Evolutionary conservation across 2,888 invertebrate genomes (phyloP), one percentile per base, ranked within the genome.

Genomic region (Poecilus cupreus): DNA sequence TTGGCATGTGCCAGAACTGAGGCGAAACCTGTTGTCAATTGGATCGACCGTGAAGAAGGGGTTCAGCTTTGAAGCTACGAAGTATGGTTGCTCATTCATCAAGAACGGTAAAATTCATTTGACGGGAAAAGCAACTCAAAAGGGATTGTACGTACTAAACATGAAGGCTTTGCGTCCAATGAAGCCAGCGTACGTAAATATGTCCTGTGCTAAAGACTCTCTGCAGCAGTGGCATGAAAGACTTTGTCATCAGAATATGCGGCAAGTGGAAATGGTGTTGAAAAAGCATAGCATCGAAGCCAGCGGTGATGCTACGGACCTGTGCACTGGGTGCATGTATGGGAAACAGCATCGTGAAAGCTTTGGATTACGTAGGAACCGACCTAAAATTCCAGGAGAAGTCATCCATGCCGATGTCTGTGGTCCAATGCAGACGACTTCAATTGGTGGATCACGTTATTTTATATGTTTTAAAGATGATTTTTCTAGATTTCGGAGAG

Each of bases 381-480:
- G 82, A 80, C 74, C 84, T 10, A 83, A 81, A n/a, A 8, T 5
- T 5, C 83, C 84, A 10, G 85, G 84, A 26, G 84, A 85, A 57
- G 51, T 85, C 20, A 83, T 86, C 22, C 32, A 26, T 18, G 68
- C 68, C 32, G 68, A 68, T 68, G 37, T 68, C n/a, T 68, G 68
- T 24, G 32, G 64, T 3, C 68, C 68, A 26, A 68, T 68, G 68
- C 64, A 22, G 78, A 39, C 4, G 68, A 78, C 57, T 86, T 85
- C 26, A 26, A 0, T n/a, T 84, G 85, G 85, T 8, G 86, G 85
- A 13, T 70, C 85, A 4, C 81, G 82, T 54, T 86, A 83, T 70
- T 86, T 84, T 82, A 75, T 85, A 3, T 82, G 81, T n/a, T 86
- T 86, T 46, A 86, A 85, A 39, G 84, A 86, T 80, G 85, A 86